Conservation (phyloP, 2,888 invertebrate genomes). For the Timema cristinae region DNA sequence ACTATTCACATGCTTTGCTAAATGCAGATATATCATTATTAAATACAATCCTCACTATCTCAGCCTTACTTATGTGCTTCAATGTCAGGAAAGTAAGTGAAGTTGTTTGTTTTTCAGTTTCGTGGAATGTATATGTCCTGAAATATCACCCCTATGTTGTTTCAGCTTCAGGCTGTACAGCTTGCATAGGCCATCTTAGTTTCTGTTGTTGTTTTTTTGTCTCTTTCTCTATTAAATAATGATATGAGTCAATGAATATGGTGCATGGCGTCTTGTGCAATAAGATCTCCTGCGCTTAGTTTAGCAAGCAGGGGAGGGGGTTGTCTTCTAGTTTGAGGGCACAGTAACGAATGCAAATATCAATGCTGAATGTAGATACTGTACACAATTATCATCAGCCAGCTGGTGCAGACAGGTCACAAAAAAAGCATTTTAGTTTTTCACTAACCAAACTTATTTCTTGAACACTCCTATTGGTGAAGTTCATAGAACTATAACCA, state of each 20-base stretch:
- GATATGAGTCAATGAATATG: not conserved
- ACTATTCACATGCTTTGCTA: not conserved
- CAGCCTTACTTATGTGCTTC: not conserved
- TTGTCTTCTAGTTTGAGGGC: slow-evolving; percentile 2
- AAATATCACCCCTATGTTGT: not conserved
- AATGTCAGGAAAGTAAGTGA: not conserved
- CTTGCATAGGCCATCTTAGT: not conserved
- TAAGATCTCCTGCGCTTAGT: not conserved
- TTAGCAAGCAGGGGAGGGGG: not conserved
- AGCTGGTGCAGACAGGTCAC: not conserved
- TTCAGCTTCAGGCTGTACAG: not conserved
- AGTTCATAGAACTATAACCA: not conserved
- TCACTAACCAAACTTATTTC: not conserved
- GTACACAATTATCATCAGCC: not conserved
- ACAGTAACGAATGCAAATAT: not conserved
- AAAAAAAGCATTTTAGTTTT: not conserved
- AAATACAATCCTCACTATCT: not conserved
- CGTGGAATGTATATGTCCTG: slow-evolving; percentile 7
- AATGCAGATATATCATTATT: not conserved
- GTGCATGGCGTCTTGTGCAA: slow-evolving; percentile 3
- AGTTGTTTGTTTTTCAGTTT: not conserved
- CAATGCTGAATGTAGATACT: not conserved
- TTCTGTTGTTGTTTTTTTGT: not conserved
- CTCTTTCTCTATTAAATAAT: too few species aligned
- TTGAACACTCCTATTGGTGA: not conserved